Percentiles rank a stretch among this genome's conserved stretches.
phyloP scores from a whole-genome alignment of 2,797 vertebrate genomes.

The Phrynocephalus forsythii region DNA sequence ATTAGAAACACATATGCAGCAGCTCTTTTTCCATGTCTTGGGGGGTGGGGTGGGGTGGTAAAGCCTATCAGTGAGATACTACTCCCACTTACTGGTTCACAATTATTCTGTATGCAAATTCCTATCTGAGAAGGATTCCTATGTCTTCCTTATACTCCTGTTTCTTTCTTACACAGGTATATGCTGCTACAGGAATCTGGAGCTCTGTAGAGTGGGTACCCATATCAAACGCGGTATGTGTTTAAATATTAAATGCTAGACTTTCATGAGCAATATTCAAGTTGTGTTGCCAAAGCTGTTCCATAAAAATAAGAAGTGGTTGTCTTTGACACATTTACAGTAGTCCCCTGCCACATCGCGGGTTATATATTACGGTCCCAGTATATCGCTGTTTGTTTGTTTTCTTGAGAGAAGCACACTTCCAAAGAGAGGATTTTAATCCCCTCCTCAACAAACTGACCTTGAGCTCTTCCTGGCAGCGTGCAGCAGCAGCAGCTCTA shows the following conservation, averaged over 20 bases:
- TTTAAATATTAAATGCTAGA: not conserved
- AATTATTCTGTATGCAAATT: slow-evolving; percentile 2
- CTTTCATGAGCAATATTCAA: not conserved
- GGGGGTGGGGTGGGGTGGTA: not conserved
- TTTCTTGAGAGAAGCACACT: too few species aligned
- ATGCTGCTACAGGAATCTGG: slow-evolving; percentile 13
- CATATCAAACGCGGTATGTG: not conserved
- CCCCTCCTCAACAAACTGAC: too few species aligned
- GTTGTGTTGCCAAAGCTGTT: not conserved
- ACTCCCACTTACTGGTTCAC: not conserved
- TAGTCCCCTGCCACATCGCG: too few species aligned
- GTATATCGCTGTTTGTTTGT: too few species aligned
- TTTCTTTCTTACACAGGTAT: not conserved
- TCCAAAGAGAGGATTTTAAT: too few species aligned
- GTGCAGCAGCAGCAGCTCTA: too few species aligned
- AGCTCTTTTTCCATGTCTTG: not conserved
- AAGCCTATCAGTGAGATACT: not conserved
- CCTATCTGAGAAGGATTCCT: not conserved
- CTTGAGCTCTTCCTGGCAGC: too few species aligned
- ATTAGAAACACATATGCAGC: too few species aligned
- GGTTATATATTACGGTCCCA: too few species aligned
- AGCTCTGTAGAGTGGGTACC: slow-evolving; percentile 3
- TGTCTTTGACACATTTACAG: not conserved
- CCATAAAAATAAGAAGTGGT: not conserved
- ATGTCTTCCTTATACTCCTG: slow-evolving; percentile 9